phyloP scores from a whole-genome alignment of 1,140 invertebrate species.

The Polypedilum pembai region DNA sequence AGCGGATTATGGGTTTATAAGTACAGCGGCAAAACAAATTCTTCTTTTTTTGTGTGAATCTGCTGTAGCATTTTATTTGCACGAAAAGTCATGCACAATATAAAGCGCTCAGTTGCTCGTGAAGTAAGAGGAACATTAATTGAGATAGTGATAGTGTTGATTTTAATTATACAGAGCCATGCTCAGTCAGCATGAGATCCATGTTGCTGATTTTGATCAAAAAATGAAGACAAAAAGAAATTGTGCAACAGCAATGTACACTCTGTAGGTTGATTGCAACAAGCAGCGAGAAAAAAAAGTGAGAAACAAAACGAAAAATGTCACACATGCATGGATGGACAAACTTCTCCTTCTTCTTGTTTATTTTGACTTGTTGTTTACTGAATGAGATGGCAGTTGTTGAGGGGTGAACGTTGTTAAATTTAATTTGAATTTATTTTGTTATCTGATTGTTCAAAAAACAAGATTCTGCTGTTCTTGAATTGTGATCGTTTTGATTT shows the following conservation, averaged over 20 bases:
- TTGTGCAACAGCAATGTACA: slow-evolving; percentile 9
- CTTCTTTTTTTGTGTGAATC: neutral
- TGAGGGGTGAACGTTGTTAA: no score
- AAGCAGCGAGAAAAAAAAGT: neutral
- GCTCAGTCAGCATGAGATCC: slow-evolving; percentile 9
- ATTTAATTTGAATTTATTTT: no score
- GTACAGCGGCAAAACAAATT: neutral
- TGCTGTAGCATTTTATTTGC: neutral
- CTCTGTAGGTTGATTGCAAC: neutral
- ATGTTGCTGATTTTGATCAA: neutral
- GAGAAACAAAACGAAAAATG: neutral
- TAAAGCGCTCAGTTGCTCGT: neutral
- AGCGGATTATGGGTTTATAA: no score
- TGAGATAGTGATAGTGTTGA: slow-evolving; percentile 17
- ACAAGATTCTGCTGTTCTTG: no score
- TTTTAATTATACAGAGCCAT: slow-evolving; percentile 14
- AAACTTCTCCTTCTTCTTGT: neutral
- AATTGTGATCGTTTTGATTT: no score
- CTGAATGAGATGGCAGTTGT: no score
- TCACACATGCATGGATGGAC: slow-evolving; percentile 3
- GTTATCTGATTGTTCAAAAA: no score
- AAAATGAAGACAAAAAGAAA: neutral
- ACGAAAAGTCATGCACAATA: slow-evolving; percentile 5
- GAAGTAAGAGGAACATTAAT: neutral
- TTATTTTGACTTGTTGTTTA: neutral